Base-by-base conservation (phyloP, 1,140 invertebrate species). In the Protaetia brevitarsis region DNA sequence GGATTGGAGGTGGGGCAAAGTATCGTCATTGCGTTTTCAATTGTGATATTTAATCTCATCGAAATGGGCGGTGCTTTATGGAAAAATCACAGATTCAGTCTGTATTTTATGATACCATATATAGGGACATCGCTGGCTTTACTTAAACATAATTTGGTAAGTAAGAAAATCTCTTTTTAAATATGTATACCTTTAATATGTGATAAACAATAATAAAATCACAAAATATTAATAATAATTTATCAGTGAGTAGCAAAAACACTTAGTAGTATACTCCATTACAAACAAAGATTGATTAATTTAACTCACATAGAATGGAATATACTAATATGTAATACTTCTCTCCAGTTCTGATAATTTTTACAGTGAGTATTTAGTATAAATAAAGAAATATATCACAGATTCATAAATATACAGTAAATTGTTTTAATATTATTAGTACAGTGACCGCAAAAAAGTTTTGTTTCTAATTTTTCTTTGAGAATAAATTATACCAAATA, bases 1-100 rank as follows among this genome's bases (percentile, higher is more conserved):
- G 98, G 98, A 4, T 81, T 99, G 60, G 98, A 99, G 86, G 94
- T 92, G 61, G 97, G 98, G 6, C 98, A 99, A 78, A 94, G 95
- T 67, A 76, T 98, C n/a, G 82, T 99, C 5, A 98, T 99, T 72
- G 90, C 94, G 1, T 68, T 82, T 1, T 99, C 96, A 21, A 92
- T 99, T 66, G 79, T 92, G 5, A 73, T 91, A 13, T 99, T 96
- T 80, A 97, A 99, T 80, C 63, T 90, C 0, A 83, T 95, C 62
- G 96, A 98, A 83, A 79, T 97, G 23, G 81, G 72, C 66, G 87
- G 91, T 67, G 84, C 86, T 71, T 78, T 88, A 71, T 86, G 85
- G 80, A 86, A 90, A 81, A 83, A 91, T 34, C 91, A 94, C 78
- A 82, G 83, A 65, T 97, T 99, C 78, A 99, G 97, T 29, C 81